Percentiles rank a stretch among this genome's conserved stretches.
Evolutionary conservation across 2,888 invertebrate genomes (phyloP).

Genomic region (Cerceris rybyensis): DNA sequence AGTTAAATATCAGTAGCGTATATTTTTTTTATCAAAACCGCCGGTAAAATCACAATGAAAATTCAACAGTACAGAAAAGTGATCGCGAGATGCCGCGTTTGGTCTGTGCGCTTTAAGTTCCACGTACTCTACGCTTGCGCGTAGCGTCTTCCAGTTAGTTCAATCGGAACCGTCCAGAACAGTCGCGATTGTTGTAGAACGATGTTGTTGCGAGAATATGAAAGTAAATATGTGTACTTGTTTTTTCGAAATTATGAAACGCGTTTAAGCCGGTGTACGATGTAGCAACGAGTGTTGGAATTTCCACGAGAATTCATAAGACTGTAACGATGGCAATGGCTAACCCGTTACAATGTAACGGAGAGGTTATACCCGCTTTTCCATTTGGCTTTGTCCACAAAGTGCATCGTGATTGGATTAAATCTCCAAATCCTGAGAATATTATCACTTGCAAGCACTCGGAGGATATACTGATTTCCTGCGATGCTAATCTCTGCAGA

Average conservation of each 20-base stretch:
- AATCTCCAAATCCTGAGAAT: slow-evolving; percentile 49
- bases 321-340: neutral
- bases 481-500: slow-evolving; percentile 20
- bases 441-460: slow-evolving; percentile 21
- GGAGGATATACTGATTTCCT: slow-evolving; percentile 21
- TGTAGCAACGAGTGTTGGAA: slow-evolving; percentile 14
- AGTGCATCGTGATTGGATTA: slow-evolving; percentile 60
- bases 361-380: slow-evolving; percentile 21
- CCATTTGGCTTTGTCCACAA: slow-evolving; percentile 46
- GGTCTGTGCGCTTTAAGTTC: neutral
- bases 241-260: slow-evolving; percentile 11
- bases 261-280: slow-evolving; percentile 5
- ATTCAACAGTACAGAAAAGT: no score
- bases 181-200: slow-evolving; percentile 17
- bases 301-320: neutral
- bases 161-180: slow-evolving; percentile 5
- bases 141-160: slow-evolving; percentile 9
- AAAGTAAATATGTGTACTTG: neutral
- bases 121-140: slow-evolving; percentile 19
- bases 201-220: slow-evolving; percentile 9
- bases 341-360: slow-evolving; percentile 2
- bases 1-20: no score
- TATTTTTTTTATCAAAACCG: no score
- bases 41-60: no score
- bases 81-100: no score